A percentile compares a stretch with the other conserved stretches of the same genome.
Evolutionary conservation across 2,888 invertebrate genomes (phyloP).

Genomic region (Eumerus sabulonum): DNA sequence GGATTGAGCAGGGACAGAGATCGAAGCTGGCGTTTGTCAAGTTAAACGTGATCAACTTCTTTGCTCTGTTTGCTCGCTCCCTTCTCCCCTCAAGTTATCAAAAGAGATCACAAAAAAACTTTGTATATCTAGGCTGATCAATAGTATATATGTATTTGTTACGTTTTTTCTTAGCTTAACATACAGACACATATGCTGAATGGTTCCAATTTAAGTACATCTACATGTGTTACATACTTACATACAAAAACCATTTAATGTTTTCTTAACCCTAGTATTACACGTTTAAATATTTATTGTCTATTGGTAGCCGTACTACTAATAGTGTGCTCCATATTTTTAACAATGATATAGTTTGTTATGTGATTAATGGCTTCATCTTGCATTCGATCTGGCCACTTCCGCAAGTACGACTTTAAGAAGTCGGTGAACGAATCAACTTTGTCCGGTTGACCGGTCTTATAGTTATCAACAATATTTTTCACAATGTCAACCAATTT

Average conservation of each 20-base stretch:
- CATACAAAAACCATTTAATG: slow-evolving; percentile 38
- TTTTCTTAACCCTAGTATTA: slow-evolving; percentile 33
- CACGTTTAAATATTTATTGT: slow-evolving; percentile 73
- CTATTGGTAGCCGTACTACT: slow-evolving; percentile 74
- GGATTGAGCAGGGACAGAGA: no score
- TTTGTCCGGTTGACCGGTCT: slow-evolving; percentile 75
- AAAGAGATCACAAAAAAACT: no score
- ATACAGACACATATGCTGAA: slow-evolving; percentile 41
- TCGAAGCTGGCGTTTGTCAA: no score
- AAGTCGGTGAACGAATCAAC: slow-evolving; percentile 77
- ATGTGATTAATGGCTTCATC: slow-evolving; percentile 78
- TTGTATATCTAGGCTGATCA: no score
- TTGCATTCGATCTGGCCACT: slow-evolving; percentile 77
- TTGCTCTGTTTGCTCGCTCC: no score
- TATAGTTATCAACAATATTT: slow-evolving; percentile 77
- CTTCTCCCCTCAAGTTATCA: no score
- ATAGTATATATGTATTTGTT: slow-evolving; percentile 28
- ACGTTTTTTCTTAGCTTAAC: slow-evolving; percentile 22
- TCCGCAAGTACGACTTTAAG: slow-evolving; percentile 77
- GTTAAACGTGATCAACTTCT: no score
- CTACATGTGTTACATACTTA: slow-evolving; percentile 37
- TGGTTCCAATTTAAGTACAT: slow-evolving; percentile 56
- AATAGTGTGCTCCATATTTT: slow-evolving; percentile 77
- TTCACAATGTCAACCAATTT: slow-evolving; percentile 78
- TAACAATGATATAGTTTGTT: slow-evolving; percentile 77